Base-by-base conservation (phyloP, 1,140 invertebrate species). In the Chrysopa pallens region DNA sequence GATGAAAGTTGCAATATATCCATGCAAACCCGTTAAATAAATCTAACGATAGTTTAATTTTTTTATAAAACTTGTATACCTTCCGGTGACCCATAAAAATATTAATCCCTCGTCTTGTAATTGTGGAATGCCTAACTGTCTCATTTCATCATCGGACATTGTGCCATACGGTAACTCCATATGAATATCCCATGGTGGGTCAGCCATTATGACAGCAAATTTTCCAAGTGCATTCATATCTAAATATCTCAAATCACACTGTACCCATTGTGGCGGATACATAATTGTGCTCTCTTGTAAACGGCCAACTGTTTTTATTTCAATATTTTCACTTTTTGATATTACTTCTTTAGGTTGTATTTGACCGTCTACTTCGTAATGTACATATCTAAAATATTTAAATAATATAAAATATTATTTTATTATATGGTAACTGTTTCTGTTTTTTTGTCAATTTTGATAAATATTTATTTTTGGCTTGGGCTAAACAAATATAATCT, bases 121-220 rank as follows among this genome's bases (percentile, higher is more conserved):
- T 14, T 84, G 78, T 6, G 76, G 75, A 42, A 95, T 83, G 23
- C 89, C 88, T 29, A 98, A 63, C 42, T 91, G 87, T 48, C 92
- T 74, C 93, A 98, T 98, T 66, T 98, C 94, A 60, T 96, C 91
- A 61, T 98, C 93, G 0, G 88, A 92, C 88, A 98, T 92, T 2
- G 93, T 98, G n/a, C 94, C 93, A 58, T 98, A 98, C 0, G 93
- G 93, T 33, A 97, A 67, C 64, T 98, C 92, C 89, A 94, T 94
- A 58, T 97, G 93, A 49, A 97, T 97, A 59, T 95, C 91, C 92
- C 91, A 96, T 0, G 92, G 92, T 4, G 92, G 93, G 68, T 96
- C 92, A 28, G 86, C 87, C 87, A 92, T 92, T 45, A 92, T 86
- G 1, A 92, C 86, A 6, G 85, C 82, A 66, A 90, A 92, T 64